Percentiles rank a stretch among this genome's conserved stretches.
Evolutionary conservation across 2,888 invertebrate genomes (phyloP).

Genomic region (Julus scanicus): DNA sequence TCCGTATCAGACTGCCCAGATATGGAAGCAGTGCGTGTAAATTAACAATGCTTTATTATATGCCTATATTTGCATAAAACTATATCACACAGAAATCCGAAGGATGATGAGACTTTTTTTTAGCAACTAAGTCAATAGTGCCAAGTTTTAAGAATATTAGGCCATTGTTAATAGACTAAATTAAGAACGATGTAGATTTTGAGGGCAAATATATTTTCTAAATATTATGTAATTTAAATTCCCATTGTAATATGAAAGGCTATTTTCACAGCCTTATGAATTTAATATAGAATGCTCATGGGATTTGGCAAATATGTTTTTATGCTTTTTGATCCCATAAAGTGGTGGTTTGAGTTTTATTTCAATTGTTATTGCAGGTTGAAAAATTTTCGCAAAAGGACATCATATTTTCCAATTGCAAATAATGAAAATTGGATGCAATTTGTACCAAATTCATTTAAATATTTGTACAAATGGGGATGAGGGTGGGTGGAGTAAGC

Average conservation of each 20-base stretch:
- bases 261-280: too few relatives aligned
- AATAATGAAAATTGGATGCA: background rate
- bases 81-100: background rate
- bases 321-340: too few relatives aligned
- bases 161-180: background rate
- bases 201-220: background rate
- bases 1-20: background rate
- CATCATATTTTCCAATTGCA: too few relatives aligned
- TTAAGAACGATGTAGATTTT: background rate
- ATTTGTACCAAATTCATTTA: background rate
- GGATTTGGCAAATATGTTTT: too few relatives aligned
- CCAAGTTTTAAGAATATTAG: background rate
- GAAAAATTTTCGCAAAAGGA: too few relatives aligned
- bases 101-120: constrained; percentile 1
- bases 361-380: too few relatives aligned
- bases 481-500: background rate
- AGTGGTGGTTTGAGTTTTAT: too few relatives aligned
- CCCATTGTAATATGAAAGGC: too few relatives aligned
- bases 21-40: constrained; percentile 1
- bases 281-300: too few relatives aligned
- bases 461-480: background rate
- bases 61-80: constrained; percentile 13
- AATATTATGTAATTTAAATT: background rate
- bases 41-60: constrained; percentile 38
- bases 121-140: background rate